These are phyloP conservation scores for Arnoldichthys spilopterus DNA, from an alignment of 2,797 vertebrate species.

Conservation along the genomic window DNA sequence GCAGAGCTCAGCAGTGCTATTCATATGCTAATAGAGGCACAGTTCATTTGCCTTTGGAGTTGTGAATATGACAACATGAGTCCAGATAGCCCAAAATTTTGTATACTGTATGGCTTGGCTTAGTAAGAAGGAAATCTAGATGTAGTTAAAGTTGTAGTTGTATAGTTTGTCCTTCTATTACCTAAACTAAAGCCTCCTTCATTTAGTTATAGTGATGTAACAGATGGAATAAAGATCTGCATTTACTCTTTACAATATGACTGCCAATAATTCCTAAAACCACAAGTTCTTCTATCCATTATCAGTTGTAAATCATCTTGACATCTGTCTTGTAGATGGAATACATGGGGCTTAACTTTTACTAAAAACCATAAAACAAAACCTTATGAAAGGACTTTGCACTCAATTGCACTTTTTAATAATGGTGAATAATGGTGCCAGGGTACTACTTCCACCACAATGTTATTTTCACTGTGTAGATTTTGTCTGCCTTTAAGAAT, in stretches of 20 bases:
- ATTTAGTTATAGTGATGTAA: neutral
- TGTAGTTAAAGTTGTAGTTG: neutral
- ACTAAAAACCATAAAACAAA: neutral
- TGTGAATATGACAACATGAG: slow-evolving; percentile 20
- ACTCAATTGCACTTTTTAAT: neutral
- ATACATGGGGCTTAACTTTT: neutral
- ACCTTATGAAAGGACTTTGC: neutral
- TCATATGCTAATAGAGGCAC: slow-evolving; percentile 51
- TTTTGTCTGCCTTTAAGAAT: slow-evolving; percentile 13
- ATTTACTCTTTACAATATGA: neutral
- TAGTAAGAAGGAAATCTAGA: neutral
- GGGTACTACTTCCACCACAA: neutral
- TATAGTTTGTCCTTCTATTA: neutral
- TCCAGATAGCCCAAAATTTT: slow-evolving; percentile 33
- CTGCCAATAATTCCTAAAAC: neutral
- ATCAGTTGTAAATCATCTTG: neutral
- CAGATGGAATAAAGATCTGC: neutral
- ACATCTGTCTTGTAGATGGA: neutral
- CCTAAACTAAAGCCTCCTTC: neutral
- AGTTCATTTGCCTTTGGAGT: slow-evolving; percentile 32
- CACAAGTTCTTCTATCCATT: neutral
- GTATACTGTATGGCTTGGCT: neutral
- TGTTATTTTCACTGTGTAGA: neutral
- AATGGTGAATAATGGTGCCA: slow-evolving; percentile 12
- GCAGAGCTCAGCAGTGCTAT: slow-evolving; percentile 40